Conservation (phyloP, 1,140 invertebrate genomes). For the Temnothorax nylanderi region DNA sequence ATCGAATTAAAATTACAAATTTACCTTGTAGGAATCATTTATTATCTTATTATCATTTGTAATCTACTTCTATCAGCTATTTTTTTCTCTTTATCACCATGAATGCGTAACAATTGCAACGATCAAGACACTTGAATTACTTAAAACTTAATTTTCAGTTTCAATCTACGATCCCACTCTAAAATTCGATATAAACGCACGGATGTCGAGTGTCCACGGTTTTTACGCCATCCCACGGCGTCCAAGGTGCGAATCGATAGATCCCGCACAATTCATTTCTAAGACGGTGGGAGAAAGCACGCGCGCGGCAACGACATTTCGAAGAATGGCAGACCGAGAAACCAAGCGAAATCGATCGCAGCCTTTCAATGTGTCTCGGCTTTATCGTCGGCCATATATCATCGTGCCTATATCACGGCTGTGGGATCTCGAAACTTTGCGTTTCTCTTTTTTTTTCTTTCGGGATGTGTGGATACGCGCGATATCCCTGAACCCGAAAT, state of each 20-base stretch:
- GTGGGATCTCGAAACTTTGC: constrained; percentile 79
- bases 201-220: constrained; percentile 40
- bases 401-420: constrained; percentile 81
- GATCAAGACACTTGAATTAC: neutral
- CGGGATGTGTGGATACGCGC: constrained; percentile 38
- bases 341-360: constrained; percentile 76
- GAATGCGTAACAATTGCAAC: constrained; percentile 18
- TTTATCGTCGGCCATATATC: constrained; percentile 83
- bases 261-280: constrained; percentile 56
- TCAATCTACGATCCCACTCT: neutral
- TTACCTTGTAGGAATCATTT: neutral
- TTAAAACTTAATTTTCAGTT: constrained; percentile 1
- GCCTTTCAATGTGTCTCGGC: constrained; percentile 81
- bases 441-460: constrained; percentile 49
- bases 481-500: constrained; percentile 15
- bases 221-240: constrained; percentile 43
- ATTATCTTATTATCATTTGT: too few relatives aligned
- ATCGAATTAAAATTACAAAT: neutral
- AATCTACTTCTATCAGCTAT: neutral
- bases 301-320: constrained; percentile 49
- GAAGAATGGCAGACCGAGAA: constrained; percentile 72
- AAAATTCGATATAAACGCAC: constrained; percentile 49
- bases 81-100: neutral
- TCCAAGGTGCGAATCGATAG: constrained; percentile 44
- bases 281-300: constrained; percentile 49